A percentile compares a stretch with the other conserved stretches of the same genome.
phyloP scores from a whole-genome alignment of 2,113 vertebrate species.

The Dinomys branickii region DNA sequence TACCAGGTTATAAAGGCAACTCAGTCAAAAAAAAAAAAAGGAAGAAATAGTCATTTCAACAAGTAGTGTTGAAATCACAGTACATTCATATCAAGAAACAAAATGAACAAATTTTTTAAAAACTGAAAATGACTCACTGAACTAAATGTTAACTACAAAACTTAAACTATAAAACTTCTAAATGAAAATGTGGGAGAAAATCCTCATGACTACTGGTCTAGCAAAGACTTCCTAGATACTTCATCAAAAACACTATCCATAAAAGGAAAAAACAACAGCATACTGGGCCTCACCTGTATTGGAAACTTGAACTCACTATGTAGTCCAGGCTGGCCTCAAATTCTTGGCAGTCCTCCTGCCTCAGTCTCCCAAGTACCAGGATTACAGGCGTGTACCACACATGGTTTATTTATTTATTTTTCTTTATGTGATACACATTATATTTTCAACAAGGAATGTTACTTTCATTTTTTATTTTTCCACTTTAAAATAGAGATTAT shows the following conservation, averaged over 20 bases:
- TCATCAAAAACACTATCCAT: background rate
- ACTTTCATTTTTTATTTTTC: too few species aligned
- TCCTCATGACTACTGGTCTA: background rate
- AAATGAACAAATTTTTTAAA: background rate
- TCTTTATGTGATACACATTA: too few species aligned
- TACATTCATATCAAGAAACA: background rate
- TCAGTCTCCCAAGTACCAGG: background rate
- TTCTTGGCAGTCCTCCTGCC: too few species aligned
- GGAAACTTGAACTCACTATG: background rate
- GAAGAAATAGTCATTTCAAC: slow-evolving; percentile 33
- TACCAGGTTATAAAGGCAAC: too few species aligned
- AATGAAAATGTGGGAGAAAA: background rate
- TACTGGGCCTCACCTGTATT: background rate
- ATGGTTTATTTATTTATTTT: too few species aligned
- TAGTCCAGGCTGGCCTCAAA: background rate
- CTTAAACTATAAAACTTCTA: background rate
- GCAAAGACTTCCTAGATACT: background rate
- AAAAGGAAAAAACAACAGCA: background rate
- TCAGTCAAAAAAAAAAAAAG: too few species aligned
- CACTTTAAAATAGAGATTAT: too few species aligned
- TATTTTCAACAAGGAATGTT: too few species aligned
- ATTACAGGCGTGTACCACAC: background rate
- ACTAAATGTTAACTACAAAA: background rate
- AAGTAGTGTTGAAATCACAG: background rate
- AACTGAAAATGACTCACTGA: background rate